Evolutionary conservation across 2,113 vertebrate species (phyloP), one percentile per base, ranked within the genome.

Genomic region (Apaloderma vittatum): DNA sequence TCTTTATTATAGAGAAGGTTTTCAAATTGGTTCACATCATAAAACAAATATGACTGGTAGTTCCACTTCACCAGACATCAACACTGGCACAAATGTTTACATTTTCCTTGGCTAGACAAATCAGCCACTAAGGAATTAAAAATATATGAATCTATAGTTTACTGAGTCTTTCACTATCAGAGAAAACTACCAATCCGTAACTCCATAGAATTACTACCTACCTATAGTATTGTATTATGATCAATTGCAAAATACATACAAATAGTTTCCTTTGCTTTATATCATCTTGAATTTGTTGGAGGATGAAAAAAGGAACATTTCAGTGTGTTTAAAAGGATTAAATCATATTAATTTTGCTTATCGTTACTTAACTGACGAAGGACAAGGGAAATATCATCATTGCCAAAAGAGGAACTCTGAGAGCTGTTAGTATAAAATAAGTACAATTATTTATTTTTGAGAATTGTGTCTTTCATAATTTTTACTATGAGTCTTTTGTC

Each of bases 61-160:
- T 94, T 96, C 30, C 45, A 87, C 26, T 85, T 90, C 71, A 94
- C 29, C 46, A 95, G 70, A 70, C 40, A 86, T 68, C 54, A 91
- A 32, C 32, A 73, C 22, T 34, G 54, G 30, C 15, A 72, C 15
- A 89, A 67, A 72, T 24, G 9, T 49, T 95, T 90, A 61, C 7
- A 29, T 91, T 95, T 96, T 66, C 16, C 10, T 52, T 52, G 18
- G 34, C 12, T 16, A 93, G 4, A 4, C n/a, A 74, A 87, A 78
- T 52, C 10, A 2, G 4, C 11, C 37, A 40, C 24, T 49, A 40
- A 79, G 24, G 45, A 82, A 79, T 52, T 52, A 40, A 61, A 80
- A 84, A 63, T 57, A 88, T 34, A 24, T 54, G 14, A 62, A 48
- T 80, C 55, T 67, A 4, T 52, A 43, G 5, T 20, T 21, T 68